Conservation (phyloP, 2,113 vertebrate species). For the Rhegmatorhina hoffmannsi region DNA sequence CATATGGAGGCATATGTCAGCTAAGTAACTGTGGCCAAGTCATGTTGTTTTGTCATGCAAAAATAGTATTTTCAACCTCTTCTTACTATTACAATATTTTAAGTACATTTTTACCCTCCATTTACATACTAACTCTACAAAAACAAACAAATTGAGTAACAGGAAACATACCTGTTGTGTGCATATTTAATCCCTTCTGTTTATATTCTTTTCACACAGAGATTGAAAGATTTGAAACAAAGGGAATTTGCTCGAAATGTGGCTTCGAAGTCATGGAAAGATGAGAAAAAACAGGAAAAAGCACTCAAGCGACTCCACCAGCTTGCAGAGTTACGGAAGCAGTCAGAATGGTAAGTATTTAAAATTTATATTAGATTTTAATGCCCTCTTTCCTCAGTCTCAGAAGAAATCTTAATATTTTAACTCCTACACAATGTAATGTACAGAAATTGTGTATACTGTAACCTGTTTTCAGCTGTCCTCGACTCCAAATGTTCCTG, state of each 20-base stretch:
- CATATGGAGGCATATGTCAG: neutral
- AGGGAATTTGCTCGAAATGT: conserved; percentile 98
- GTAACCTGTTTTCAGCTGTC: neutral
- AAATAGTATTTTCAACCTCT: neutral
- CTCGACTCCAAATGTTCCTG: neutral
- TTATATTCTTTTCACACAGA: conserved; percentile 73
- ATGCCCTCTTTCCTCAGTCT: neutral
- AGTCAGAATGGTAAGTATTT: conserved; percentile 84
- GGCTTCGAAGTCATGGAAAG: conserved; percentile 98
- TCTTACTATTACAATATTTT: neutral
- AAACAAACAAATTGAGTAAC: neutral
- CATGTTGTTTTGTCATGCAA: neutral
- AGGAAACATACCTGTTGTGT: neutral
- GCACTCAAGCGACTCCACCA: conserved; percentile 92
- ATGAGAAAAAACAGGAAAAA: conserved; percentile 97
- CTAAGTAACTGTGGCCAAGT: neutral
- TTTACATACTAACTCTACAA: neutral
- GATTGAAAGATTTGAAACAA: conserved; percentile 97
- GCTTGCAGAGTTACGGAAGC: conserved; percentile 91
- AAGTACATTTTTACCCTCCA: neutral
- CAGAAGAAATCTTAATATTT: conserved; percentile 13
- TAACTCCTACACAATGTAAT: neutral
- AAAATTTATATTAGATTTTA: neutral
- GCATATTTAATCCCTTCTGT: neutral
- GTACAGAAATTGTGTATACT: neutral